These are phyloP conservation scores for Myotis vivesi DNA, from an alignment of 2,797 vertebrate genomes.

Conservation along the genomic window DNA sequence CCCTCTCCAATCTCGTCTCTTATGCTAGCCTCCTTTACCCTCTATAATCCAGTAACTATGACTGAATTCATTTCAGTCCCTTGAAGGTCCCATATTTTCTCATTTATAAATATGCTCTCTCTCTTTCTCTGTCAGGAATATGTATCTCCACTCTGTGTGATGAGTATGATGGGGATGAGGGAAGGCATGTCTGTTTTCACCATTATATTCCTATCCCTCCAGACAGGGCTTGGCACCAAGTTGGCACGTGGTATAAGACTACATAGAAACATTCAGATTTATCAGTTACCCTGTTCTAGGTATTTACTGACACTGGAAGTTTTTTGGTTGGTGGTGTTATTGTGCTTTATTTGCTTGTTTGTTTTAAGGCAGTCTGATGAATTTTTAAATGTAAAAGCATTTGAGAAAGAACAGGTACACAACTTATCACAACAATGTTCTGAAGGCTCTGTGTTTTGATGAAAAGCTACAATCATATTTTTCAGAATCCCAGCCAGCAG, in stretches of 20 bases:
- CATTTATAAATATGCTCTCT: neutral
- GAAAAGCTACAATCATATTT: neutral
- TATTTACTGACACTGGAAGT: neutral
- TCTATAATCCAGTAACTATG: neutral
- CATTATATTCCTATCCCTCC: neutral
- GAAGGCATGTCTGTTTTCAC: neutral
- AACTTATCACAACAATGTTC: neutral
- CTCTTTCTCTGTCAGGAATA: neutral
- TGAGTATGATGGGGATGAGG: fast-evolving
- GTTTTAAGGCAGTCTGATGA: neutral
- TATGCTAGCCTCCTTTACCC: neutral
- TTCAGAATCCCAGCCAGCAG: neutral
- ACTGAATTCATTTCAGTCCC: neutral
- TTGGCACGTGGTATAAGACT: neutral
- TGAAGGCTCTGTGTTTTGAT: neutral
- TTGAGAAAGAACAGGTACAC: neutral
- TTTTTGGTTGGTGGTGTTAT: neutral
- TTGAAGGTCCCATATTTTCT: neutral
- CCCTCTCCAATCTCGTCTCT: neutral
- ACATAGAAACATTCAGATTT: neutral
- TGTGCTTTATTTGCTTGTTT: neutral
- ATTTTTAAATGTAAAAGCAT: neutral
- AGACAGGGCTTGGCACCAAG: neutral
- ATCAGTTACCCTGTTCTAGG: neutral
- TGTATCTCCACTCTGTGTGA: neutral